Conservation (phyloP, 2,888 invertebrate genomes). For the Pemphredon lugubris region DNA sequence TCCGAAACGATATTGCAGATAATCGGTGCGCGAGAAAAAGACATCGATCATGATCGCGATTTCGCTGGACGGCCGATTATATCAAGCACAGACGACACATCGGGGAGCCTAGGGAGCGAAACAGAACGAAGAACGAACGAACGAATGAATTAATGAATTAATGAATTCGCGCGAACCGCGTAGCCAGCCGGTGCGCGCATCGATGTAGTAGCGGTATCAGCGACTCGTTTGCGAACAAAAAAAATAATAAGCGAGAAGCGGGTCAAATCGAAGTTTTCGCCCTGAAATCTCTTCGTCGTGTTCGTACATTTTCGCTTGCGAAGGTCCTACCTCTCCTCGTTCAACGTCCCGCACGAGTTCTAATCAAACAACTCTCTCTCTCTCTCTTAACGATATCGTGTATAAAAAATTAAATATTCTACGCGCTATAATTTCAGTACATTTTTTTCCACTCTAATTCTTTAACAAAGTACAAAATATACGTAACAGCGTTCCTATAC, state of each 20-base stretch:
- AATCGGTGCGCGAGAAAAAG: constrained; percentile 41
- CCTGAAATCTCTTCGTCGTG: not conserved
- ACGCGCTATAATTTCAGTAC: constrained; percentile 33
- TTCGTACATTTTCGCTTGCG: not conserved
- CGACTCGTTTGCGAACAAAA: no score
- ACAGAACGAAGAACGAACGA: constrained; percentile 10
- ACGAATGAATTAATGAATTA: no score
- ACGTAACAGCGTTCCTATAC: constrained; percentile 74
- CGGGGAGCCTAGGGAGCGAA: no score
- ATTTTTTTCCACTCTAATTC: constrained; percentile 37
- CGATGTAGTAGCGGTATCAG: no score
- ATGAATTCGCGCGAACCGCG: constrained; percentile 14
- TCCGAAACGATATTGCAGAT: constrained; percentile 67
- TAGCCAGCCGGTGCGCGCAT: constrained; percentile 8
- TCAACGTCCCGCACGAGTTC: not conserved
- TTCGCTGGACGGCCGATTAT: no score
- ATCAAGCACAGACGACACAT: no score
- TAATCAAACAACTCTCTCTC: constrained; percentile 23
- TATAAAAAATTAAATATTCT: constrained; percentile 38
- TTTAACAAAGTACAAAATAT: constrained; percentile 73
- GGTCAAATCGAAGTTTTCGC: no score
- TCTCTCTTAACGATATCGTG: constrained; percentile 22
- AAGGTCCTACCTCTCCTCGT: not conserved
- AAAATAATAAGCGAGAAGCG: no score
- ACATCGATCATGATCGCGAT: not conserved